Base-by-base conservation (phyloP, 2,888 invertebrate genomes). In the Pollenia griseotomentosa region DNA sequence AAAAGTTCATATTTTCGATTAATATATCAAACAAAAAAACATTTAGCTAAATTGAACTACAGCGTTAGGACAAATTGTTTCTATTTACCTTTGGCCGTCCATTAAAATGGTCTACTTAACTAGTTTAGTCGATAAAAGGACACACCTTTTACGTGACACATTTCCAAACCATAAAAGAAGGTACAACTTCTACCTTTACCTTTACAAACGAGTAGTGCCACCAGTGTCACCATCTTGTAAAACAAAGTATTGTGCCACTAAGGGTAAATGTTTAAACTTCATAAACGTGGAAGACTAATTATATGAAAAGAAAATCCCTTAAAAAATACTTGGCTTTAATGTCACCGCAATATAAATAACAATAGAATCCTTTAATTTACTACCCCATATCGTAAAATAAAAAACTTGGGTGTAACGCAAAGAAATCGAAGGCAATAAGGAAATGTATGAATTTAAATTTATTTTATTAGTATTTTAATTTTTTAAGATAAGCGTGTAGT, bases 71-170 rank as follows among this genome's bases (percentile, higher is more conserved):
- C 33, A 33, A 33, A 5, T 33, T 33, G 33, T 33, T 33, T 23
- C 83, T 86, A 86, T 88, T 87, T 48, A 48, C 59, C 61, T 82
- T 79, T 82, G 83, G n/a, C 48, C 59, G 57, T 68, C 57, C 42
- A 33, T 74, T 33, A 33, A 82, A 81, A 75, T 61, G n/a, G 51
- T 68, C 68, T 82, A n/a, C 68, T 68, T 63, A 44, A 71, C 42
- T 44, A 46, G 61, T 53, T 68, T 44, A 33, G 53, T 44, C 68
- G 16, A 82, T 75, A 71, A 68, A 68, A 53, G 23, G 61, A 8
- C 82, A 82, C 82, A 75, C 82, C 68, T 82, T 75, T 80, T 82
- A 59, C 75, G 75, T 75, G 74, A 82, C 75, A 82, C 46, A 75
- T 82, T 82, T 51, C 12, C 10, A 61, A 79, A 59, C 48, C 6